Evolutionary conservation across 2,797 vertebrate genomes (phyloP).

Genomic region (Fistularia commersonii): DNA sequence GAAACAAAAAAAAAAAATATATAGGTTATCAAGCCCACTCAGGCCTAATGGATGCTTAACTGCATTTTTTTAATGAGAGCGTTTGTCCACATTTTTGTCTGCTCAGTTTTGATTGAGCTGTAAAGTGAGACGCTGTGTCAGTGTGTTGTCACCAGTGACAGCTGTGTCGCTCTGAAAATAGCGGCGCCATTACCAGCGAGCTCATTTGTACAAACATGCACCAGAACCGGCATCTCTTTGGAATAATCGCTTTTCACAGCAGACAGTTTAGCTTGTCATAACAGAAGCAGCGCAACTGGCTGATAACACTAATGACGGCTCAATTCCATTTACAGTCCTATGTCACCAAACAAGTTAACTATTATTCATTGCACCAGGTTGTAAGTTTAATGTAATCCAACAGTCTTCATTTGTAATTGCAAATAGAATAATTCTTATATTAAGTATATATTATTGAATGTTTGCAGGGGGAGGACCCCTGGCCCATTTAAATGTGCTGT

Average conservation of each 20-base stretch:
- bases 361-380: too few species aligned
- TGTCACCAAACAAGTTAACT: too few species aligned
- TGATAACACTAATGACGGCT: neutral
- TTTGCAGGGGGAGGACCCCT: too few species aligned
- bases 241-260: neutral
- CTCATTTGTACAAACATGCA: conserved; percentile 1
- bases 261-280: neutral
- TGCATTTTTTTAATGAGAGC: neutral
- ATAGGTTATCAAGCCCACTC: neutral
- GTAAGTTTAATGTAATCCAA: too few species aligned
- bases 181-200: conserved; percentile 1
- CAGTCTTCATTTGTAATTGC: too few species aligned
- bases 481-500: too few species aligned
- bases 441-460: too few species aligned
- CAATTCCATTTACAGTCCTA: too few species aligned
- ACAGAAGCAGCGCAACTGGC: neutral
- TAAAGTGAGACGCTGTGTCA: conserved; percentile 16
- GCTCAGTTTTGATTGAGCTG: conserved; percentile 17
- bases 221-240: conserved; percentile 6
- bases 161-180: conserved; percentile 14
- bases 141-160: conserved; percentile 2
- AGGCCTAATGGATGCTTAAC: neutral
- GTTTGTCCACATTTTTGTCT: conserved; percentile 17
- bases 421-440: too few species aligned
- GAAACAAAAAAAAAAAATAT: neutral